phyloP scores from a whole-genome alignment of 2,113 vertebrate species.

The Tyto alba region DNA sequence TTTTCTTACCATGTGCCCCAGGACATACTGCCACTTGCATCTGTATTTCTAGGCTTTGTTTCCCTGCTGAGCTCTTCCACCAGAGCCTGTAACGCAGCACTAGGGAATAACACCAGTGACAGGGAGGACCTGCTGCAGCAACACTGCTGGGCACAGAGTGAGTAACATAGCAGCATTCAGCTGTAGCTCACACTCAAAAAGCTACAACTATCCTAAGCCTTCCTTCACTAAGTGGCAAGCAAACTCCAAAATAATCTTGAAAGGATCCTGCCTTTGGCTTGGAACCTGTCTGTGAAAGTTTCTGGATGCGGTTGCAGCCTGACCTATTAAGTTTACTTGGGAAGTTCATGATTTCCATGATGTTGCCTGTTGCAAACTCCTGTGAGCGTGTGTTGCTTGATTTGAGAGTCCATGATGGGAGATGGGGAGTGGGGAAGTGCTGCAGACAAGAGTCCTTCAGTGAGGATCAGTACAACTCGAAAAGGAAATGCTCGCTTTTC shows the following conservation, averaged over 20 bases:
- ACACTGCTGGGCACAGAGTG: background rate
- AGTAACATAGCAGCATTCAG: fast-evolving
- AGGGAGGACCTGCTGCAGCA: background rate
- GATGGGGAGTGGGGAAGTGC: background rate
- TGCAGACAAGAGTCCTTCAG: background rate
- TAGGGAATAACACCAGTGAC: background rate
- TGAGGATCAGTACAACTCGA: background rate
- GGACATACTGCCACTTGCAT: background rate
- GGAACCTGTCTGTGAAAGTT: background rate
- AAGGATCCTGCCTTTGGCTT: background rate
- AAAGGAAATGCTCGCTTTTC: background rate
- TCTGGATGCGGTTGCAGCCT: background rate
- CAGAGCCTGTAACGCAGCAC: background rate
- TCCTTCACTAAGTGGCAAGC: background rate
- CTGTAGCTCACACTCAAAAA: background rate
- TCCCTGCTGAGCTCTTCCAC: background rate
- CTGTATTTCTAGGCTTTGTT: background rate
- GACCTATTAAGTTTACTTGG: background rate
- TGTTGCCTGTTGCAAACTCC: background rate
- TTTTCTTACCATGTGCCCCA: background rate
- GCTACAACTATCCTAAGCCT: background rate
- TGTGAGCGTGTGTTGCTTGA: background rate
- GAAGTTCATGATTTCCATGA: background rate
- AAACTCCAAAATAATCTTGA: background rate
- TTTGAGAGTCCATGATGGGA: fast-evolving